These are phyloP conservation scores for Danaus melanippus DNA, from an alignment of 1,140 invertebrate genomes.

Conservation along the genomic window DNA sequence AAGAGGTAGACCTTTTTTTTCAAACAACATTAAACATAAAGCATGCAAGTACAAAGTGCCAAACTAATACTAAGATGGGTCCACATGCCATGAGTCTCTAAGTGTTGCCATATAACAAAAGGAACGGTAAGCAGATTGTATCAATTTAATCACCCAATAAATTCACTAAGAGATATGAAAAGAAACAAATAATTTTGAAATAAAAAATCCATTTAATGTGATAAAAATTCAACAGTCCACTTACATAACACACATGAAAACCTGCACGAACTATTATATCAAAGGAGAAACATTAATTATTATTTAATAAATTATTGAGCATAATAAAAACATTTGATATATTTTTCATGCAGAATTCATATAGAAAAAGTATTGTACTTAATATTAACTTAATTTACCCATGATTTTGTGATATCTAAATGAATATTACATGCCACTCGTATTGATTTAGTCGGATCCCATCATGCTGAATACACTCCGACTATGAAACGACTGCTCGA, in stretches of 20 bases:
- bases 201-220: conserved; percentile 49
- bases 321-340: neutral
- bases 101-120: conserved; percentile 30
- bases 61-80: too few species aligned
- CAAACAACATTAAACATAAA: neutral
- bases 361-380: conserved; percentile 13
- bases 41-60: conserved; percentile 3
- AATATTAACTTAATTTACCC: conserved; percentile 20
- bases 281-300: neutral
- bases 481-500: too few species aligned
- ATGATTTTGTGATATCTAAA: too few species aligned
- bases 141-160: conserved; percentile 54
- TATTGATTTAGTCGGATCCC: too few species aligned
- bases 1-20: too few species aligned
- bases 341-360: neutral
- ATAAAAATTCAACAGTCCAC: conserved; percentile 63
- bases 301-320: conserved; percentile 10
- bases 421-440: too few species aligned
- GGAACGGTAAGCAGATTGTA: conserved; percentile 57
- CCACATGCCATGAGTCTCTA: neutral
- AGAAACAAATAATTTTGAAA: conserved; percentile 46
- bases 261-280: too few species aligned
- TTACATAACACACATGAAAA: conserved; percentile 29
- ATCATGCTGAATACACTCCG: too few species aligned
- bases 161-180: conserved; percentile 22